A percentile compares a stretch with the other conserved stretches of the same genome.
Conservation (phyloP, 2,888 invertebrate genomes). For the Orthosia gracilis region DNA sequence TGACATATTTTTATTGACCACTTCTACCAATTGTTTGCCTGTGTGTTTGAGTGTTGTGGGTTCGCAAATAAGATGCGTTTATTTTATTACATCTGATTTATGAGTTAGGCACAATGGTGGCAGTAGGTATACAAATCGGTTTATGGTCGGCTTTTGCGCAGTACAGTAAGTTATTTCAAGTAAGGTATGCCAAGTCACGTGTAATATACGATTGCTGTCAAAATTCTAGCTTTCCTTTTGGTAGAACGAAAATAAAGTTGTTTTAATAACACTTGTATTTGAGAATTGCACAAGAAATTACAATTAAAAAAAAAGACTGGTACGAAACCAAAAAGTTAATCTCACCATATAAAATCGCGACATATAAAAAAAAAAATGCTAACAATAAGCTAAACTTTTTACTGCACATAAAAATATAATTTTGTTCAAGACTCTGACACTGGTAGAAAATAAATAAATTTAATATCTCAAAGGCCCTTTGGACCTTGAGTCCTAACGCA, state of each 20-base stretch:
- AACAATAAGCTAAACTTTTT: background rate
- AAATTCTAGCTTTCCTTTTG: background rate
- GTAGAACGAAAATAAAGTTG: background rate
- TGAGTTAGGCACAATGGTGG: no score
- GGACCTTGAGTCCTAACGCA: background rate
- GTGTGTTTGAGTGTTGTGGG: no score
- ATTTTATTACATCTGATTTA: no score
- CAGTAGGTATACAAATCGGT: no score
- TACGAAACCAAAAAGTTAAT: background rate
- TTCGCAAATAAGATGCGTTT: no score
- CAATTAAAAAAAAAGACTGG: background rate
- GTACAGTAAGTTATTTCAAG: background rate
- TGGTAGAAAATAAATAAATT: background rate
- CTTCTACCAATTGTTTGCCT: background rate
- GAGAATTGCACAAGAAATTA: background rate
- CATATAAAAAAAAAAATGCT: fast-evolving
- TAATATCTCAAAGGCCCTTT: background rate
- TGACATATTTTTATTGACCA: background rate
- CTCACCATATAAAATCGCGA: background rate
- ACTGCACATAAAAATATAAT: background rate
- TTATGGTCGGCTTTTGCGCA: background rate
- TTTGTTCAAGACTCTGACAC: background rate
- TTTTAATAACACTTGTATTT: background rate
- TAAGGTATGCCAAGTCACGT: background rate
- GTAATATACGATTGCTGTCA: background rate